phyloP scores from a whole-genome alignment of 2,113 vertebrate genomes.

The Phodopus roborovskii region DNA sequence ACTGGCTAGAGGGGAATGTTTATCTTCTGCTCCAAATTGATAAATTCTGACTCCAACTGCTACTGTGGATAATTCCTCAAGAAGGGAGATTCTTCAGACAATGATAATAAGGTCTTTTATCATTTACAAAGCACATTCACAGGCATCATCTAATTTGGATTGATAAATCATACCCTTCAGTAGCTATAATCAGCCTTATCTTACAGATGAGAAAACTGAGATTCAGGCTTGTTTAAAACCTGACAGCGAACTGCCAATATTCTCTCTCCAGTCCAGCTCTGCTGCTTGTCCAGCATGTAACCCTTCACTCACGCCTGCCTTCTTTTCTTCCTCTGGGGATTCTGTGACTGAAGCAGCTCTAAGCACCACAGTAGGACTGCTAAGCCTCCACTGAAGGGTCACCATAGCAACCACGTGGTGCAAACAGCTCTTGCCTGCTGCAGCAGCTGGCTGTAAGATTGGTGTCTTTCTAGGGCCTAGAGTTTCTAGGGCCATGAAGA shows the following conservation, averaged over 20 bases:
- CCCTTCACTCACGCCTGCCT: background rate
- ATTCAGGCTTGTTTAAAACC: background rate
- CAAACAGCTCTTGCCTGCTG: background rate
- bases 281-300: background rate
- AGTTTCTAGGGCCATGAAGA: background rate
- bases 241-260: background rate
- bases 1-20: background rate
- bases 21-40: background rate
- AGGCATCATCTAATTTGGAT: background rate
- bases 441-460: background rate
- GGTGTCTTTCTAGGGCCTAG: background rate
- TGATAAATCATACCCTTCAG: background rate
- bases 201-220: slow-evolving; percentile 21
- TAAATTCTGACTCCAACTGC: background rate
- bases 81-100: background rate
- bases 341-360: background rate
- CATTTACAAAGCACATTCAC: background rate
- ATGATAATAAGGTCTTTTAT: background rate
- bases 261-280: background rate
- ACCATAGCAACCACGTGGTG: background rate
- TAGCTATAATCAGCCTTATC: background rate
- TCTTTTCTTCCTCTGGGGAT: background rate
- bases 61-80: slow-evolving; percentile 12
- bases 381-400: background rate
- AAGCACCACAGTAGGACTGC: background rate